phyloP scores from a whole-genome alignment of 2,113 vertebrate genomes.

The Heteronetta atricapilla region DNA sequence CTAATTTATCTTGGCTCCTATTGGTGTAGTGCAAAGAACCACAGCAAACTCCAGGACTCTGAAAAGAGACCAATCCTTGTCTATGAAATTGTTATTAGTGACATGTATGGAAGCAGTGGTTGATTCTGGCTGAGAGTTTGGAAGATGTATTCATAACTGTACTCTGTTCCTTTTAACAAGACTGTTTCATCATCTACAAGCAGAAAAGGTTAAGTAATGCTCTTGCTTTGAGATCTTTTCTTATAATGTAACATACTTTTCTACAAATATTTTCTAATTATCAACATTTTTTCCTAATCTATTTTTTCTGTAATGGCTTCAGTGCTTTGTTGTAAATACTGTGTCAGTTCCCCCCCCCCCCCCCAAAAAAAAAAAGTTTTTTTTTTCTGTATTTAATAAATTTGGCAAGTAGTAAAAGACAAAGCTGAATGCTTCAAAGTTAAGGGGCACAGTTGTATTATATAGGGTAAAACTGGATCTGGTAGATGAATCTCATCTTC shows the following conservation, averaged over 20 bases:
- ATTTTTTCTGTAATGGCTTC: not conserved
- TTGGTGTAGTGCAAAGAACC: not conserved
- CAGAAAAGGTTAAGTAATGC: not conserved
- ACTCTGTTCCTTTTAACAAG: not conserved
- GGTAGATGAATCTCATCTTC: constrained; percentile 32
- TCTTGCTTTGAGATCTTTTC: not conserved
- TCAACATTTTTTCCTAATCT: not conserved
- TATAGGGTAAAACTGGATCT: not conserved
- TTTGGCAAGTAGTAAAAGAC: not conserved
- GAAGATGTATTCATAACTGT: not conserved
- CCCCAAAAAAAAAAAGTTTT: too few relatives aligned
- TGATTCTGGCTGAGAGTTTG: not conserved
- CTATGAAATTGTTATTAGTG: not conserved
- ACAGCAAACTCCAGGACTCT: not conserved
- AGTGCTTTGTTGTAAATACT: not conserved
- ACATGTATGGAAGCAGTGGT: not conserved
- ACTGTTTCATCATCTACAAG: not conserved
- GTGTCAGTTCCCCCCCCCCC: not conserved
- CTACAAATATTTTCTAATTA: not conserved
- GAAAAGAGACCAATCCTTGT: not conserved
- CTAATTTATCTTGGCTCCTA: not conserved
- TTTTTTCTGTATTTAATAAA: not conserved
- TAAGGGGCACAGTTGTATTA: constrained; percentile 26
- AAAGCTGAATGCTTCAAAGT: not conserved
- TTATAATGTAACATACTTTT: not conserved